These are phyloP conservation scores for Trididemnum nubilum DNA, from an alignment of 23 tunicate genomes.

Conservation along the genomic window DNA sequence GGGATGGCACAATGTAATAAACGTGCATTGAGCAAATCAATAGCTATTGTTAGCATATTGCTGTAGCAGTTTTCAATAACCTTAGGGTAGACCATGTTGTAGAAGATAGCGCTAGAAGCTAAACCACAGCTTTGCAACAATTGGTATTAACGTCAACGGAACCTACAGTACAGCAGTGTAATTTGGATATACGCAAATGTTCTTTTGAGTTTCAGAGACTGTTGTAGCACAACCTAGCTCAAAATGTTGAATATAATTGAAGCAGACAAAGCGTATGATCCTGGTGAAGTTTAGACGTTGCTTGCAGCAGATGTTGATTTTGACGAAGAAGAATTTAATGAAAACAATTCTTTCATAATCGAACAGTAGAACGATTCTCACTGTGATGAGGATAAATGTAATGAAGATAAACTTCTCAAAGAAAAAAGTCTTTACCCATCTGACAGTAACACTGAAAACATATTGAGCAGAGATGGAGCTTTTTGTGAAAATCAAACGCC, in stretches of 20 bases:
- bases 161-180: too few species aligned
- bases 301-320: too few species aligned
- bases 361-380: slow-evolving; percentile 24
- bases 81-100: too few species aligned
- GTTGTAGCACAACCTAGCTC: slow-evolving; percentile 33
- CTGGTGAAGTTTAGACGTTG: too few species aligned
- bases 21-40: too few species aligned
- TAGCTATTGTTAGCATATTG: too few species aligned
- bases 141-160: slow-evolving; percentile 19
- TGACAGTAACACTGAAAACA: slow-evolving; percentile 20
- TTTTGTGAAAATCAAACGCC: slow-evolving; percentile 25
- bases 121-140: slow-evolving; percentile 9
- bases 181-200: slow-evolving; percentile 9
- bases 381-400: slow-evolving; percentile 24
- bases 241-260: slow-evolving; percentile 5
- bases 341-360: slow-evolving; percentile 18
- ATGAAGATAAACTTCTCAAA: slow-evolving; percentile 16
- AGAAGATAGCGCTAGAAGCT: too few species aligned
- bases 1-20: too few species aligned
- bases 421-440: slow-evolving; percentile 15
- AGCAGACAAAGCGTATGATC: slow-evolving; percentile 12
- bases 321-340: too few species aligned
- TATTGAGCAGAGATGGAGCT: slow-evolving; percentile 34
- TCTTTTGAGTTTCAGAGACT: slow-evolving; percentile 21
- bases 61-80: too few species aligned